Conservation (phyloP, 1,140 invertebrate genomes). For the Tetramorium simillimum region DNA sequence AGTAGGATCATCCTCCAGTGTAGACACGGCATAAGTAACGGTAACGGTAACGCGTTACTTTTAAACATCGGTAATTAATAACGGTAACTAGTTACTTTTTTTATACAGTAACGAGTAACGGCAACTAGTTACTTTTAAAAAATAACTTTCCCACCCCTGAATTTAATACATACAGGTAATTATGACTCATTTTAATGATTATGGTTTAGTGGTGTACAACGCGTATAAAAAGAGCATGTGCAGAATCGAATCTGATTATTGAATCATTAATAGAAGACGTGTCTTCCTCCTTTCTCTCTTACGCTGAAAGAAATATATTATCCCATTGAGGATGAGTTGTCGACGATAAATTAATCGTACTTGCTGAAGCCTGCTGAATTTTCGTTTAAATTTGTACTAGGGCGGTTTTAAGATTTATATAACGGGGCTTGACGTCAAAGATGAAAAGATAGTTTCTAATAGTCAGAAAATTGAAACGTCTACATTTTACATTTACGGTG, state of each 20-base stretch:
- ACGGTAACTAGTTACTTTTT: too few species aligned
- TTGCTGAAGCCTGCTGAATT: neutral
- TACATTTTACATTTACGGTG: neutral
- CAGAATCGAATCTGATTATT: neutral
- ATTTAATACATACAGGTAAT: neutral
- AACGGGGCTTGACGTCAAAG: neutral
- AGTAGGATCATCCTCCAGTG: too few species aligned
- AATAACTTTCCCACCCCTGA: too few species aligned
- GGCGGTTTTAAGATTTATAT: neutral
- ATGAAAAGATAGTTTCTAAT: neutral
- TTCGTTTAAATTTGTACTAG: neutral
- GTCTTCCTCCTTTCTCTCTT: neutral
- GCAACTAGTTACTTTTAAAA: too few species aligned
- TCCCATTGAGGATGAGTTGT: neutral
- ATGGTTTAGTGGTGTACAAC: neutral
- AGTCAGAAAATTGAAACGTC: constrained; percentile 4
- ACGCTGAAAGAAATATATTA: constrained; percentile 9
- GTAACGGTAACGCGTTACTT: too few species aligned
- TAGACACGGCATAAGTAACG: too few species aligned
- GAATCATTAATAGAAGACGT: neutral
- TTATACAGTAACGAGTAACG: too few species aligned
- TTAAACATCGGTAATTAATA: too few species aligned
- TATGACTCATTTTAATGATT: neutral
- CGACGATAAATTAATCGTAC: constrained; percentile 6
- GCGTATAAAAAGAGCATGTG: neutral